Percentiles rank a stretch among this genome's conserved stretches.
phyloP scores from a whole-genome alignment of 2,888 invertebrate genomes.

The Nysson spinosus region DNA sequence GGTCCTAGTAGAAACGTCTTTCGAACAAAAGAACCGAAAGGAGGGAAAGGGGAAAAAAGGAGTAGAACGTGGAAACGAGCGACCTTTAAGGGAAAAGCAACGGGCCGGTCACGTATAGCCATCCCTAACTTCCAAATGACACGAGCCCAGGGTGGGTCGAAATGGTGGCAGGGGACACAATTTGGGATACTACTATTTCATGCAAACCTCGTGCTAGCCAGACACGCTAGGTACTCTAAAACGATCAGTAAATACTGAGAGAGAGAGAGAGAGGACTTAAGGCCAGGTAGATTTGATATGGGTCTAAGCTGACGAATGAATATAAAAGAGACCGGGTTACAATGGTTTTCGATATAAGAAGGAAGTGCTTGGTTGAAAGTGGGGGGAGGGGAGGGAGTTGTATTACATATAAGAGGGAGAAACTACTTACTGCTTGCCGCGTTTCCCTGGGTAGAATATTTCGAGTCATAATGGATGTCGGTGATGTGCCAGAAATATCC shows the following conservation, averaged over 20 bases:
- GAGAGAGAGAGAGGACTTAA: constrained; percentile 2
- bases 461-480: constrained; percentile 93
- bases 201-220: constrained; percentile 48
- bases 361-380: not conserved
- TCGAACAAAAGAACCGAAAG: not conserved
- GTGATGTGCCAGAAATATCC: constrained; percentile 98
- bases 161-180: constrained; percentile 23
- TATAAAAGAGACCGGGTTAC: constrained; percentile 7
- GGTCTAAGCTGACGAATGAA: not conserved
- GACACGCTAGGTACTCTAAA: constrained; percentile 48
- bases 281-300: not conserved
- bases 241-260: constrained; percentile 49
- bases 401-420: not conserved
- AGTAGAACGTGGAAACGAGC: constrained; percentile 10
- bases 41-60: not conserved
- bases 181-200: constrained; percentile 46
- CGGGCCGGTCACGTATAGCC: constrained; percentile 25
- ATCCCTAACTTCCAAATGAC: constrained; percentile 45
- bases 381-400: not conserved
- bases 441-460: constrained; percentile 88
- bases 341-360: not conserved
- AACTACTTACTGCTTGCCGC: constrained; percentile 83
- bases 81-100: constrained; percentile 15
- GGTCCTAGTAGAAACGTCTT: not conserved
- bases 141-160: constrained; percentile 22